Conservation (phyloP, 2,113 vertebrate species). For the Tamias sibiricus region DNA sequence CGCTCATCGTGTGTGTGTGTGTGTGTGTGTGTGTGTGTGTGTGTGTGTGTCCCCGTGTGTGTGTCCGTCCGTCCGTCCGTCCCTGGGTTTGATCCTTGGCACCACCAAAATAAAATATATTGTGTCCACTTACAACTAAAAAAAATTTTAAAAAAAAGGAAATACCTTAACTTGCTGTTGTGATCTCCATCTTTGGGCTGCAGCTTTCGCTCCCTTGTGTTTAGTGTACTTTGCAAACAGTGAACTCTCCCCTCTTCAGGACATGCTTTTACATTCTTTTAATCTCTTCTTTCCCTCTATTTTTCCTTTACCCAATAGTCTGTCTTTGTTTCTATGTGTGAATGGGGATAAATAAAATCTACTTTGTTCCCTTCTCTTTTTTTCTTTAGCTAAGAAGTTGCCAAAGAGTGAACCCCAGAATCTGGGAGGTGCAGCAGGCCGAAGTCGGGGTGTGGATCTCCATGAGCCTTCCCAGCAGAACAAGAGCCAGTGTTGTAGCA, state of each 20-base stretch:
- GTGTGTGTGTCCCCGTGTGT: no score
- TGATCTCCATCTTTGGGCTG: neutral
- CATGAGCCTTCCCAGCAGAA: conserved; percentile 90
- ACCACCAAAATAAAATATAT: no score
- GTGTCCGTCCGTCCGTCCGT: no score
- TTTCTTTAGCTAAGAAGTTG: conserved; percentile 90
- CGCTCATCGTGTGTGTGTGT: no score
- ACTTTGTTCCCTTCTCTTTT: conserved; percentile 68
- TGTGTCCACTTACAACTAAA: no score
- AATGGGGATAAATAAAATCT: conserved; percentile 33
- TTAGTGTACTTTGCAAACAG: neutral
- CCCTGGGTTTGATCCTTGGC: no score
- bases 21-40: no score
- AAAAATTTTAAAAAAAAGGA: no score
- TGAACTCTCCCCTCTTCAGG: neutral
- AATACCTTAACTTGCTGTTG: neutral
- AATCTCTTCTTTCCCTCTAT: neutral
- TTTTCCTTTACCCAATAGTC: neutral
- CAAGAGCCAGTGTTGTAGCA: conserved; percentile 92
- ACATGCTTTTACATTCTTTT: conserved; percentile 36
- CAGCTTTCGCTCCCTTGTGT: neutral
- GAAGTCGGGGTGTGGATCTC: conserved; percentile 89
- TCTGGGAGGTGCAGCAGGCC: conserved; percentile 81
- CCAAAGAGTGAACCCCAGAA: conserved; percentile 91
- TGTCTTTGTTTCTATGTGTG: neutral